These are phyloP conservation scores for Rostratula benghalensis DNA, from an alignment of 2,113 vertebrate species.

Conservation along the genomic window DNA sequence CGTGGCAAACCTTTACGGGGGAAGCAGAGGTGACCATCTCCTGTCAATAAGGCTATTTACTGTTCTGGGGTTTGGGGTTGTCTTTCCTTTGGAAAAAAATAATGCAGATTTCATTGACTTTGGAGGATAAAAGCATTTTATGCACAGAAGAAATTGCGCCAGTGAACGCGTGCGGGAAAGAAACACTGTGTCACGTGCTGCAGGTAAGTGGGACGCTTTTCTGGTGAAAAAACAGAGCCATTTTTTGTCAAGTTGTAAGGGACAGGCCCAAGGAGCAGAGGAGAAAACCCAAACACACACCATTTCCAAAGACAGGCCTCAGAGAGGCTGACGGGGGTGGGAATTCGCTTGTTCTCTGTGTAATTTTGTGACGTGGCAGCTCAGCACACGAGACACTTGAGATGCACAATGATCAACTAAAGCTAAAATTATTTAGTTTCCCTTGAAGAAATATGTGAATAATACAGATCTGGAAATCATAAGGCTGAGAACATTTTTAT, in stretches of 20 bases:
- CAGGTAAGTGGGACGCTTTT: neutral
- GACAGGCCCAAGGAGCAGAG: neutral
- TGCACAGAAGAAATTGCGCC: neutral
- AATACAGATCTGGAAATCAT: slow-evolving; percentile 78
- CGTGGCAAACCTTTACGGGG: accelerated
- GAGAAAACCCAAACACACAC: neutral
- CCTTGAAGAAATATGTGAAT: slow-evolving; percentile 71
- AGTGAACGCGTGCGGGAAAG: neutral
- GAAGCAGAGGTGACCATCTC: neutral
- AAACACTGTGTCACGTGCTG: accelerated
- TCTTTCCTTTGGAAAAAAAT: neutral
- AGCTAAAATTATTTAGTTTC: slow-evolving; percentile 67
- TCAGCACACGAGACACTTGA: neutral
- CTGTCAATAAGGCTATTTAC: neutral
- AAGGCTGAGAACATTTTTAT: slow-evolving; percentile 76
- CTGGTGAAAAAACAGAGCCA: accelerated
- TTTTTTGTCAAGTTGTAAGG: neutral
- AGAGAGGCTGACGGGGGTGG: neutral
- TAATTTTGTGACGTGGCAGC: neutral
- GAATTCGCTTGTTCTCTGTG: neutral
- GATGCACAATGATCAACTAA: slow-evolving; percentile 47
- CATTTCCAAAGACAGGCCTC: neutral
- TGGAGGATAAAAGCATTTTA: neutral
- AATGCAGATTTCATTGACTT: neutral
- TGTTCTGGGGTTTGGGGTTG: too few relatives aligned